Evolutionary conservation across 2,113 vertebrate genomes (phyloP), one percentile per base, ranked within the genome.

Genomic region (Varanus komodoensis): DNA sequence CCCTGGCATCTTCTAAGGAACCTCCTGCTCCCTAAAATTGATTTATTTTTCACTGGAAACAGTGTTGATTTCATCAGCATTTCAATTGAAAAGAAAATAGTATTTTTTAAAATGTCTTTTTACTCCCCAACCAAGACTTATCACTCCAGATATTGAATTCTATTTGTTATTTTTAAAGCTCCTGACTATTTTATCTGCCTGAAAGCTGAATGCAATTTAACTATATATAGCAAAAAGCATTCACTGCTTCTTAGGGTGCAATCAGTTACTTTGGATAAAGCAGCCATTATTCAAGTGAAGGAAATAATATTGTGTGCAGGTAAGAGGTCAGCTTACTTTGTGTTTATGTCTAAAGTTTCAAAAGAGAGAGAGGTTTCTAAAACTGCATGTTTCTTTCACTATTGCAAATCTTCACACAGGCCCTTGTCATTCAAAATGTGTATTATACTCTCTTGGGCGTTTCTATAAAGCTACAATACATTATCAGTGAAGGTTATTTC

Each of bases 111-210:
- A 82, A 81, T 54, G 0, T 5, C n/a, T 84, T 87, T 90, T 75
- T 50, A 29, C 57, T 2, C 17, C 64, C 73, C 52, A 89, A 0
- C 25, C 2, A 7, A 87, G 79, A 82, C 4, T 78, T 52, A 78
- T 82, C 1, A 78, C 81, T 89, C 5, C 5, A 34, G 86, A 74
- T 48, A 3, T 14, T 91, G 64, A 6, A 78, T 90, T 29, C 87
- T 38, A 86, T 90, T 92, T 89, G 19, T 83, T 86, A 25, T 82
- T 95, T 95, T 89, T 73, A 92, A 77, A 89, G 79, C 1, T 15
- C 71, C 44, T 44, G 89, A 79, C 14, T 1, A 21, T n/a, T 1
- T 90, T n/a, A 48, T 86, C 79, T 44, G 88, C 25, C 84, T 91
- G 75, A 29, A 90, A 89, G 34, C 67, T 87, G 12, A 73, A 44